Base-by-base conservation (phyloP, 2,888 invertebrate species). In the Unio delphinus region DNA sequence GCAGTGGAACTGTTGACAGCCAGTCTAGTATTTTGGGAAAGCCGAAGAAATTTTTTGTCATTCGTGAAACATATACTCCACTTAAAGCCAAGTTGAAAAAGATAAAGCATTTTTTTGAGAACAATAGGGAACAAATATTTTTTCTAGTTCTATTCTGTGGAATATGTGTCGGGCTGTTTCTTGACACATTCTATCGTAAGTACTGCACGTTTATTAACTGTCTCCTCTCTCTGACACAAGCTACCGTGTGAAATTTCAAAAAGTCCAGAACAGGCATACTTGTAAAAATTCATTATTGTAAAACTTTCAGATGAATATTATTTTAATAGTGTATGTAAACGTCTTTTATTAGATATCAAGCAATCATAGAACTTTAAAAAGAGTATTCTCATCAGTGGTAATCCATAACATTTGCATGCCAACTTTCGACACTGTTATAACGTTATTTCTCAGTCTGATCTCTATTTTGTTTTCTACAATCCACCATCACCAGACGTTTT, bases 141-240 rank as follows among this genome's bases (percentile, higher is more conserved):
- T 93, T 92, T 91, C 79, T 91, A 15, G 86, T 90, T 34, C 81
- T 93, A 45, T 93, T 92, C 83, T 93, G 92, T 30, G 84, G 92
- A 18, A 89, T 92, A 7, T 86, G 92, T 58, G 69, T 91, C 45
- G 91, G 90, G n/a, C 90, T 93, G 74, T 93, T 93, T 84, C 90
- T 90, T 1, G 93, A 93, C 84, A 87, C 93, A 78, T 92, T 92
- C 64, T 93, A 93, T 81, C 91, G 93, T 93, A 89, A 91, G 91
- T 91, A 57, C 23, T 55, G 8, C 28, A 20, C 8, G 0, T 8
- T 57, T 23, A 23, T 23, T 23, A 23, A 23, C 23, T 23, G 23
- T 23, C 23, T 57, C 20, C 4, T 57, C 28, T n/a, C 18, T 26
- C 26, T 4, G 61, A 23, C 61, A 28, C 30, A 30, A 3, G 18